Percentiles rank a stretch among this genome's conserved stretches.
Evolutionary conservation across 2,113 vertebrate species (phyloP).

Genomic region (Lycaon pictus): DNA sequence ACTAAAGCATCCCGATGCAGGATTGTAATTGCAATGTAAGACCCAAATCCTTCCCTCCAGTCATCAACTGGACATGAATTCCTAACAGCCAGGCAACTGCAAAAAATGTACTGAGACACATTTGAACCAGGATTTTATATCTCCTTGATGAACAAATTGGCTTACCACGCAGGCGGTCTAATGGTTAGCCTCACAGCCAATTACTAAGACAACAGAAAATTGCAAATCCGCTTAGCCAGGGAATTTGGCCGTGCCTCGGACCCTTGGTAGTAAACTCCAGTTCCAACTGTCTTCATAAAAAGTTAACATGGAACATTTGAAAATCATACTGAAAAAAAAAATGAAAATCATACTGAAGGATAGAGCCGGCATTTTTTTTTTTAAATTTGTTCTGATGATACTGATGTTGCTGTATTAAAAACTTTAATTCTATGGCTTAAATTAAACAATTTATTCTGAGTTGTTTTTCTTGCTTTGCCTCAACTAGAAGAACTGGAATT

Average conservation of each 20-base stretch:
- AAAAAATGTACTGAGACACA: conserved; percentile 27
- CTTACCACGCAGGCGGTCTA: conserved; percentile 27
- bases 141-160: conserved; percentile 74
- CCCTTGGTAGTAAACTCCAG: conserved; percentile 58
- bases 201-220: conserved; percentile 77
- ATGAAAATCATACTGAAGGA: conserved; percentile 52
- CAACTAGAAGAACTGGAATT: not conserved
- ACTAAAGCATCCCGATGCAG: conserved; percentile 3
- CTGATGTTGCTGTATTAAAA: not conserved
- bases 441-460: conserved; percentile 42
- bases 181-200: conserved; percentile 64
- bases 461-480: conserved; percentile 48
- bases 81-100: conserved; percentile 57
- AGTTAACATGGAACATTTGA: conserved; percentile 57
- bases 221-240: conserved; percentile 64
- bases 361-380: conserved; percentile 33
- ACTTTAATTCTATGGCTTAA: conserved; percentile 29
- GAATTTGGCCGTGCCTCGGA: conserved; percentile 51
- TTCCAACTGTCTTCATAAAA: conserved; percentile 53
- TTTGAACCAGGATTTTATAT: conserved; percentile 51
- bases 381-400: conserved; percentile 46
- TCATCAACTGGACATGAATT: conserved; percentile 51
- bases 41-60: conserved; percentile 66
- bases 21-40: conserved; percentile 62
- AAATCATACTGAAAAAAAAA: conserved; percentile 35